These are phyloP conservation scores for Drosophila equinoxialis DNA, from an alignment of 1,140 invertebrate species.

Conservation along the genomic window DNA sequence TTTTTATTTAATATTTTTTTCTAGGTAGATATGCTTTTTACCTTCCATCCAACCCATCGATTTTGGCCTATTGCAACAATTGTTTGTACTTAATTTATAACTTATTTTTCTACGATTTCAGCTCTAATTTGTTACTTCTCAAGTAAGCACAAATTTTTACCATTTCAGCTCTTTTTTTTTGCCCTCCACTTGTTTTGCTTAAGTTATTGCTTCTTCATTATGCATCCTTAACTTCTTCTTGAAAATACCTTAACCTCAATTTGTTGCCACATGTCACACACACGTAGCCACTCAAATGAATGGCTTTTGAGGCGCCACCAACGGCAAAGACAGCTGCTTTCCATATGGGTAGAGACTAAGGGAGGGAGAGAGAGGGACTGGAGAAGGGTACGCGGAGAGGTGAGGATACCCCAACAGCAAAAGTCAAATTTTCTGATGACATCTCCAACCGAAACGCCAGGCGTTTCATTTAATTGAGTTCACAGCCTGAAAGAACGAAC, in stretches of 20 bases:
- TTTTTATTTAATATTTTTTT: too few relatives aligned
- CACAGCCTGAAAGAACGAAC: constrained; percentile 55
- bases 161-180: neutral
- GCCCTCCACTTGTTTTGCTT: neutral
- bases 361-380: too few relatives aligned
- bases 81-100: too few relatives aligned
- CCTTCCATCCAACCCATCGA: too few relatives aligned
- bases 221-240: constrained; percentile 25
- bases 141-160: too few relatives aligned
- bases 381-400: too few relatives aligned
- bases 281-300: constrained; percentile 28
- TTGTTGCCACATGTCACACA: constrained; percentile 77
- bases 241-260: constrained; percentile 58
- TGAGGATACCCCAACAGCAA: constrained; percentile 22
- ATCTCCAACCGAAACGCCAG: constrained; percentile 70
- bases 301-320: constrained; percentile 65
- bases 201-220: constrained; percentile 2
- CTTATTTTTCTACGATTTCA: too few relatives aligned
- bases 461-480: constrained; percentile 79
- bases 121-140: neutral
- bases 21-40: too few relatives aligned
- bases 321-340: constrained; percentile 36
- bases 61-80: too few relatives aligned
- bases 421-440: constrained; percentile 49
- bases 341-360: constrained; percentile 15